These are phyloP conservation scores for Typhlomys cinereus DNA, from an alignment of 2,113 vertebrate species.

Conservation along the genomic window DNA sequence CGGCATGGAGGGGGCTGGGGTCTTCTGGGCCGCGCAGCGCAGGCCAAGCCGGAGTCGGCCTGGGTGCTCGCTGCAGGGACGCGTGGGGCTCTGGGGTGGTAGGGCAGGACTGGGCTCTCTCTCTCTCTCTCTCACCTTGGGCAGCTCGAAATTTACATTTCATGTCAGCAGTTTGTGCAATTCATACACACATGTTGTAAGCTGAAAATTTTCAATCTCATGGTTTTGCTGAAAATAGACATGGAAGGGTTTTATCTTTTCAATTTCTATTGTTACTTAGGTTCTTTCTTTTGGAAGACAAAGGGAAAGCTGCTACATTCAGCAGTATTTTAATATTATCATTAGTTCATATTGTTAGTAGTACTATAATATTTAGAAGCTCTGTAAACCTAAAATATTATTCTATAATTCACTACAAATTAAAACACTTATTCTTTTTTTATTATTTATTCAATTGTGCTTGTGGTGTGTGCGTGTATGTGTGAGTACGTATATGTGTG, in stretches of 20 bases:
- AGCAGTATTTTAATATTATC: not conserved
- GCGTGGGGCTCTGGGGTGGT: no score
- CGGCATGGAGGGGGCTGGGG: no score
- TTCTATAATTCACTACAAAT: not conserved
- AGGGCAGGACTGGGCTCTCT: no score
- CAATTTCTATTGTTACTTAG: not conserved
- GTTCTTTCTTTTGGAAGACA: not conserved
- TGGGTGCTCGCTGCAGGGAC: no score
- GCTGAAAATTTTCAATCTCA: not conserved
- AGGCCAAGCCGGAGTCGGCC: no score
- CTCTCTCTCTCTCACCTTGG: no score
- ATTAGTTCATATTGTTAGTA: not conserved
- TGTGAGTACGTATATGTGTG: no score
- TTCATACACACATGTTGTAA: not conserved
- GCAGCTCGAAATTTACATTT: no score
- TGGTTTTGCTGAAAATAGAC: conserved; percentile 5
- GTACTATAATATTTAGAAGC: not conserved
- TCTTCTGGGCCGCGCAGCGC: no score
- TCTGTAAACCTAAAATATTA: not conserved
- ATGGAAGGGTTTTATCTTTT: not conserved
- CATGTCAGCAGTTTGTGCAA: not conserved
- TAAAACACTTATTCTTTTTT: no score
- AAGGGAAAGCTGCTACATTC: not conserved
- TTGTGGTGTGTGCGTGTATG: no score
- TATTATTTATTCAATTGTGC: no score